These are phyloP conservation scores for Orthochromis malagaraziensis DNA, from an alignment of 2,113 vertebrate genomes.

Conservation along the genomic window DNA sequence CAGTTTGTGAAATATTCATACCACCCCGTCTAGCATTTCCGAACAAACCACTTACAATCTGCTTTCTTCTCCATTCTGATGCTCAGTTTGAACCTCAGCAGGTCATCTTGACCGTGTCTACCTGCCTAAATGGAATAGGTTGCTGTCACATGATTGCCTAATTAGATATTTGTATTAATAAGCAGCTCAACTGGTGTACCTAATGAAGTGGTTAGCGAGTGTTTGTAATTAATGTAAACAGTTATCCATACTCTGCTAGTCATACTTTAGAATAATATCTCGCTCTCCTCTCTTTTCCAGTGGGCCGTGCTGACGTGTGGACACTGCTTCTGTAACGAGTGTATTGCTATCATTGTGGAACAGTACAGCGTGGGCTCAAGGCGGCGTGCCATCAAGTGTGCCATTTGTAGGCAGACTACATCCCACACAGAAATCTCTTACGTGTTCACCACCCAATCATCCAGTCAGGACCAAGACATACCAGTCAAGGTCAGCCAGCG, in stretches of 20 bases:
- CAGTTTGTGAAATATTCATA: neutral
- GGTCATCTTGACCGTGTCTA: neutral
- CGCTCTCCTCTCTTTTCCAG: conserved; percentile 48
- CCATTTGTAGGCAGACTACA: conserved; percentile 94
- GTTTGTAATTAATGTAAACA: neutral
- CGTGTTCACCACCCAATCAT: conserved; percentile 88
- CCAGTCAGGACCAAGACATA: conserved; percentile 85
- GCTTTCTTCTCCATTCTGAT: neutral
- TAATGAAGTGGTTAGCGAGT: neutral
- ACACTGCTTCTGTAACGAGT: conserved; percentile 97
- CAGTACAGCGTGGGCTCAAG: conserved; percentile 92
- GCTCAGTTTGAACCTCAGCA: neutral
- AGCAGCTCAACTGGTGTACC: neutral
- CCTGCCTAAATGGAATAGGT: neutral
- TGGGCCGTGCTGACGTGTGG: conserved; percentile 97
- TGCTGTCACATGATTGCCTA: neutral
- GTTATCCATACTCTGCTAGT: neutral
- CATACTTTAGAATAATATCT: neutral
- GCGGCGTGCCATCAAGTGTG: conserved; percentile 89
- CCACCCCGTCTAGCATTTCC: neutral
- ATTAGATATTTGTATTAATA: neutral
- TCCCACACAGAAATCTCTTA: conserved; percentile 95
- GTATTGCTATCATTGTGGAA: conserved; percentile 90
- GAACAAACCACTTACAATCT: neutral
- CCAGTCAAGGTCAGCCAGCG: conserved; percentile 81